Base-by-base conservation (phyloP, 1,140 invertebrate species). In the Maniola jurtina region DNA sequence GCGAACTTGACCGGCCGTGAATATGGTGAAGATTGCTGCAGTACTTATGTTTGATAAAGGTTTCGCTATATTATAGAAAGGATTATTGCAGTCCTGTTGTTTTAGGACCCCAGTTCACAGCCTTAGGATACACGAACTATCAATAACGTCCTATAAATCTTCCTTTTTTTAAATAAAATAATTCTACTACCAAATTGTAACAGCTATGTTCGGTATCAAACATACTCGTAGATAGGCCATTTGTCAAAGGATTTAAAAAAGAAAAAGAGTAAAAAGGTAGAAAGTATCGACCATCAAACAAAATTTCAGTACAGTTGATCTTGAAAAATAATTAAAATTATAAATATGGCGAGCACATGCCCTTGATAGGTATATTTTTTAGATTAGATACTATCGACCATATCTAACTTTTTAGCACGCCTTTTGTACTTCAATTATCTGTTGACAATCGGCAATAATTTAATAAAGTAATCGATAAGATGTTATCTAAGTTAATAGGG, bases 401-500 rank as follows among this genome's bases (percentile, higher is more conserved):
- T 50, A 50, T 50, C 48, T 16, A 47, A 14, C 14, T 25, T 35
- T 40, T 54, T 54, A 11, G 13, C 34, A 50, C 11, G 36, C 38
- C 61, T 55, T 63, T 61, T 54, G 48, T 61, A 61, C 48, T 38
- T 40, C 5, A 48, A 55, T 13, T 15, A 62, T 36, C 11, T 55
- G 50, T 42, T 55, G 52, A 33, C 47, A 61, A 33, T 6, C 48
- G 47, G 48, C 40, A 61, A 61, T 66, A 61, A 55, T 13, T 45
- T 65, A 54, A 35, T 55, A 66, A 66, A 61, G 45, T 59, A 60
- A 38, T 2, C 16, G 64, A 66, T 66, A 66, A 50, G 57, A 66
- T 47, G 3, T 55, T 55, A 61, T 61, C 8, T 33, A 61, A 61
- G 15, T 61, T 25, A 50, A 66, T 55, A 55, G 38, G 36, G 14